Base-by-base conservation (phyloP, 2,888 invertebrate species). In the Incurvaria masculella region DNA sequence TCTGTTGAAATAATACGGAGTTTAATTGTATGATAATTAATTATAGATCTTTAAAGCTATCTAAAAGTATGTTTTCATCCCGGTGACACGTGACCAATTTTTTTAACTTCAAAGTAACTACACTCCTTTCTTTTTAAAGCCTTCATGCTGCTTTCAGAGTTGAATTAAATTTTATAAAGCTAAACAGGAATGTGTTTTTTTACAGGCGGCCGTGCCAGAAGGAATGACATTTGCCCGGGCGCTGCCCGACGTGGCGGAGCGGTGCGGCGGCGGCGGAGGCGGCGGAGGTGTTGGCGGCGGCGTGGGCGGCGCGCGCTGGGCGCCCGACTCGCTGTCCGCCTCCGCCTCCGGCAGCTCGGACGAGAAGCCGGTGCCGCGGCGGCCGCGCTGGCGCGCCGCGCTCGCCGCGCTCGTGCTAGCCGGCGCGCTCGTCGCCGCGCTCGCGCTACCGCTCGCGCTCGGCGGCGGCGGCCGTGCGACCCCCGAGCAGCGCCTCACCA, bases 401-500 rank as follows among this genome's bases (percentile, higher is more conserved):
- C 68, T 83, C 51, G 81, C 83, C 48, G 81, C 82, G 51, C 78
- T 82, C 55, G 79, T 82, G 50, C 79, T 84, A 59, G 70, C 82
- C 56, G 80, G 80, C 51, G 82, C 81, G 49, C 70, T 84, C 49
- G 81, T 80, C 52, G 80, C 81, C 51, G 83, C 83, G 40, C 71
- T 82, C 41, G 81, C 81, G 46, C 68, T 83, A 55, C 83, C 83
- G n/a, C 75, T 83, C 42, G 76, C 73, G 21, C 69, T 76, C 27
- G 74, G 74, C 44, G 72, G 74, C 40, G 72, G 73, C 40, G 74
- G 78, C 39, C 71, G 79, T 42, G 76, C 72, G 50, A 74, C 78
- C 49, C 82, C 83, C 48, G 82, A 85, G 64, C 83, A 87, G 65
- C 80, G 87, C 52, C 76, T 88, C 56, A 81, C 84, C 55, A 82